Percentiles rank a stretch among this genome's conserved stretches.
Evolutionary conservation across 2,797 vertebrate genomes (phyloP).

Genomic region (Schizopygopsis pylzovi): DNA sequence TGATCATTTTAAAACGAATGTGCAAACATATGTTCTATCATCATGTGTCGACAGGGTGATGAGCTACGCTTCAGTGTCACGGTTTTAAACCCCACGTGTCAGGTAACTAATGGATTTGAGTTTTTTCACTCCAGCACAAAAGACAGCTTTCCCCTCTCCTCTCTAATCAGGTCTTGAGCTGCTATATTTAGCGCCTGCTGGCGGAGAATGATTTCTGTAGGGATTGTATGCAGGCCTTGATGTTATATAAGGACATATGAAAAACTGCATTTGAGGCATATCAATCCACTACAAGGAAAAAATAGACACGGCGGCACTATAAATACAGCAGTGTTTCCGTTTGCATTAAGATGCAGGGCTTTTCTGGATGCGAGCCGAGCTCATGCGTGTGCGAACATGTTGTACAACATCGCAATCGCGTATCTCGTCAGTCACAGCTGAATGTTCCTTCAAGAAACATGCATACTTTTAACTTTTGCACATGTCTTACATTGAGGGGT

Average conservation of each 20-base stretch:
- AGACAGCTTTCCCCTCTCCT: constrained; percentile 40
- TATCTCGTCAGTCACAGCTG: constrained; percentile 7
- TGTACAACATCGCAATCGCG: not conserved
- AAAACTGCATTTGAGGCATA: constrained; percentile 59
- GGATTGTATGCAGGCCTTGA: constrained; percentile 71
- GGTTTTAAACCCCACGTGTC: constrained; percentile 41
- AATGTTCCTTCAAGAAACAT: not conserved
- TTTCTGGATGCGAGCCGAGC: not conserved
- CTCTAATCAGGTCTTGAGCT: constrained; percentile 70
- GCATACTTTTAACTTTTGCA: not conserved
- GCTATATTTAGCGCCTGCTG: constrained; percentile 77
- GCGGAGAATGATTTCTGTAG: constrained; percentile 67
- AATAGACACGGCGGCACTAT: constrained; percentile 19
- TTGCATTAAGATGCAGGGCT: not conserved
- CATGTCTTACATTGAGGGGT: constrained; percentile 6
- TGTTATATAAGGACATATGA: constrained; percentile 75
- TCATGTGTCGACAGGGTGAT: not conserved
- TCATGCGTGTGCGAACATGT: not conserved
- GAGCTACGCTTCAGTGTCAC: constrained; percentile 6
- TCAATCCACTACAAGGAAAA: constrained; percentile 37
- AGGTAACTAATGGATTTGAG: constrained; percentile 52
- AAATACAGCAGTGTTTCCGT: constrained; percentile 21
- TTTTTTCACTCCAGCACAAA: constrained; percentile 55
- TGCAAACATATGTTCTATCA: not conserved
- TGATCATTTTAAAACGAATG: not conserved